A percentile compares a stretch with the other conserved stretches of the same genome.
Conservation (phyloP, 2,888 invertebrate species). For the Teleiodes luculella region DNA sequence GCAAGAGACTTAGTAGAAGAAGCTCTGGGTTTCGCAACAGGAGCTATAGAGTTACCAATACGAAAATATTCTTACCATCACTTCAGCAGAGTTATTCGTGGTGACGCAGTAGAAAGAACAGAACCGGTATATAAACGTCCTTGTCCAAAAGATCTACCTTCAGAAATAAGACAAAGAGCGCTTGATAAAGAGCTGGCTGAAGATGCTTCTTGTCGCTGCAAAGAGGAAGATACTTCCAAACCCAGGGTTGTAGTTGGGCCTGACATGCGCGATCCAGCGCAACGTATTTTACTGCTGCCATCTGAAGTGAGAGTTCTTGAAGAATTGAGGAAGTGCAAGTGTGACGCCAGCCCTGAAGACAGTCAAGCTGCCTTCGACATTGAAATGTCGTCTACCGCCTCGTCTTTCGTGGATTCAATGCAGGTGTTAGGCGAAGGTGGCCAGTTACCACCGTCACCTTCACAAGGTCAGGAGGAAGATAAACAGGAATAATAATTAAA, state of each 20-base stretch:
- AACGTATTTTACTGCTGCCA: slow-evolving; percentile 37
- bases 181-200: not conserved
- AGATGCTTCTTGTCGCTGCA: slow-evolving; percentile 42
- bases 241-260: slow-evolving; percentile 20
- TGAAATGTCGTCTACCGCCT: not conserved
- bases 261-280: not conserved
- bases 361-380: slow-evolving; percentile 16
- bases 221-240: not conserved
- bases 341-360: slow-evolving; percentile 38
- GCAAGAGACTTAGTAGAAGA: slow-evolving; percentile 34
- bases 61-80: slow-evolving; percentile 31
- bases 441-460: too few species aligned
- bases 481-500: too few species aligned
- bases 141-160: slow-evolving; percentile 26
- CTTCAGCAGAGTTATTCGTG: slow-evolving; percentile 32
- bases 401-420: not conserved
- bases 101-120: slow-evolving; percentile 42
- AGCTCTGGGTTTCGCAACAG: slow-evolving; percentile 48
- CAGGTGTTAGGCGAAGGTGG: not conserved
- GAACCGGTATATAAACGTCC: slow-evolving; percentile 20
- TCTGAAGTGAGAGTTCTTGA: slow-evolving; percentile 52
- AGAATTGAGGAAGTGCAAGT: slow-evolving; percentile 57
- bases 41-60: slow-evolving; percentile 26
- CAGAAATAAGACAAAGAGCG: not conserved
- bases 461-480: not conserved